phyloP scores from a whole-genome alignment of 2,888 invertebrate genomes.

The Oligia strigilis region DNA sequence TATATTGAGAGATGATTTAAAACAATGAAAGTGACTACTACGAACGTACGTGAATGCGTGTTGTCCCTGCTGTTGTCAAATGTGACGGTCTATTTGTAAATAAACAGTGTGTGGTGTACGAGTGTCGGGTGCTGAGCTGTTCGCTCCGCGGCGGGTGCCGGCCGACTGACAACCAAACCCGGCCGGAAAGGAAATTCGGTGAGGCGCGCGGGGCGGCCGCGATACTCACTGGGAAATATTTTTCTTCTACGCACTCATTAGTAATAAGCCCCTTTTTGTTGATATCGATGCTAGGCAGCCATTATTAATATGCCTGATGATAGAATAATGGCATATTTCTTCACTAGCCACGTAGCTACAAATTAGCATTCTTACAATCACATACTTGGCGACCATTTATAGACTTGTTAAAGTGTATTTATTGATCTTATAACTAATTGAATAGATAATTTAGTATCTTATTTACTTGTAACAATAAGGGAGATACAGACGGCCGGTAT shows the following conservation, averaged over 20 bases:
- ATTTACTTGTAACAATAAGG: neutral
- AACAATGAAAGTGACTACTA: slow-evolving; percentile 58
- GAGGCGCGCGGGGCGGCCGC: slow-evolving; percentile 69
- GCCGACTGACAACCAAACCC: slow-evolving; percentile 77
- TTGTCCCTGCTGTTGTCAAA: slow-evolving; percentile 79
- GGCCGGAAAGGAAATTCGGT: slow-evolving; percentile 71
- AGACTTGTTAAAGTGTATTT: slow-evolving; percentile 25
- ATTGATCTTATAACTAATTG: slow-evolving; percentile 34
- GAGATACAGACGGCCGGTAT: neutral
- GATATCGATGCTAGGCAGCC: slow-evolving; percentile 39
- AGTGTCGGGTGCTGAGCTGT: slow-evolving; percentile 73
- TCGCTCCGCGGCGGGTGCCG: slow-evolving; percentile 82
- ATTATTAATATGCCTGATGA: slow-evolving; percentile 45
- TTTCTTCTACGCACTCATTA: slow-evolving; percentile 71
- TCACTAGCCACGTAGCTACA: slow-evolving; percentile 7
- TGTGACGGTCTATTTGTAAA: slow-evolving; percentile 80
- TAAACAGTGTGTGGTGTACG: slow-evolving; percentile 80
- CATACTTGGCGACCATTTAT: slow-evolving; percentile 30
- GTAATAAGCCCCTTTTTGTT: slow-evolving; percentile 43
- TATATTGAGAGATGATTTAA: slow-evolving; percentile 60
- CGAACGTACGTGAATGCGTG: slow-evolving; percentile 82
- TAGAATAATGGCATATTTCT: slow-evolving; percentile 41
- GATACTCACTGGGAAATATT: slow-evolving; percentile 72
- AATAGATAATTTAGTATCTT: slow-evolving; percentile 15
- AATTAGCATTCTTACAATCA: slow-evolving; percentile 37